A percentile compares a stretch with the other conserved stretches of the same genome.
Conservation (phyloP, 2,888 invertebrate species). For the Gortyna flavago region DNA sequence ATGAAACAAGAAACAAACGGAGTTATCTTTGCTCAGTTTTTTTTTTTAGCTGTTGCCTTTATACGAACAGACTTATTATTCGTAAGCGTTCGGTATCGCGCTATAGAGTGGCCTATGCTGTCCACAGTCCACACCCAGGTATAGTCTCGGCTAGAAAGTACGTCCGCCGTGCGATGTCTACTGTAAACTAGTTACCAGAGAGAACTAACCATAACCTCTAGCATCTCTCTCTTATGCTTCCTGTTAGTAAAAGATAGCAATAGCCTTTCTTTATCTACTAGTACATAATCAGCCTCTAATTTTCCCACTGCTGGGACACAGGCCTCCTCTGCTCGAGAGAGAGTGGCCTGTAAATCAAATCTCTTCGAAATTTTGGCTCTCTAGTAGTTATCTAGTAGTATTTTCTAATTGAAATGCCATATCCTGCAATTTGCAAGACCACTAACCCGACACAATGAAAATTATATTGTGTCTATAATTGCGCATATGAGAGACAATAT, state of each 20-base stretch:
- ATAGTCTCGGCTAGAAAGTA: slow-evolving; percentile 29
- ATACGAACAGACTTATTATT: neutral
- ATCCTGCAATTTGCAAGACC: neutral
- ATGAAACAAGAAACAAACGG: neutral
- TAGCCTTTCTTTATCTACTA: neutral
- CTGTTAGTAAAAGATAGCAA: neutral
- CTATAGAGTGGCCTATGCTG: neutral
- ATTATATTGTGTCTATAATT: neutral
- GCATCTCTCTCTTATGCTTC: neutral
- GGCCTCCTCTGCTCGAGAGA: neutral
- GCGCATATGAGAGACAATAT: neutral
- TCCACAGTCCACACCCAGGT: neutral
- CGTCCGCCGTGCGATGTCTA: neutral
- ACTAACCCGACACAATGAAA: neutral
- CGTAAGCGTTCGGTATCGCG: neutral
- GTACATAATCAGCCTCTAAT: no score
- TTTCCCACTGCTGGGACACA: no score
- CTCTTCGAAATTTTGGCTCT: neutral
- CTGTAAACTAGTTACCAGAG: neutral
- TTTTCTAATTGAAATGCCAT: neutral
- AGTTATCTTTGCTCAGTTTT: no score
- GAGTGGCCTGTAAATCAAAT: neutral
- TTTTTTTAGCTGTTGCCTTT: neutral
- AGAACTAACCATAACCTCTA: neutral
- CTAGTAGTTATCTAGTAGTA: no score